Conservation (phyloP, 1,140 invertebrate genomes). For the Argopecten irradians region DNA sequence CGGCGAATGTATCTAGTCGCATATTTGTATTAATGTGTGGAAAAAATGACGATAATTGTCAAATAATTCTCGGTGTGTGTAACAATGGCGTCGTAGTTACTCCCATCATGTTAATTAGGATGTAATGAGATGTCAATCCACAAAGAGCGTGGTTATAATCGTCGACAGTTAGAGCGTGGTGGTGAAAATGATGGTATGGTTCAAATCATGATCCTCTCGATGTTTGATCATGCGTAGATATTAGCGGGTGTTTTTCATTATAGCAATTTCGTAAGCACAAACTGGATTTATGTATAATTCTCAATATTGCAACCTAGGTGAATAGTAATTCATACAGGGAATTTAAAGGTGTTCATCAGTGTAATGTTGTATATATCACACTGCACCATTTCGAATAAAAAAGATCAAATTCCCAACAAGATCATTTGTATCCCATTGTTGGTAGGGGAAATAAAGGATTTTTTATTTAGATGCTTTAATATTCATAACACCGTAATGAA, state of each 20-base stretch:
- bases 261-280: too few relatives aligned
- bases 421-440: too few relatives aligned
- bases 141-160: neutral
- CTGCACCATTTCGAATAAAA: too few relatives aligned
- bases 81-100: neutral
- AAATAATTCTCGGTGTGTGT: neutral
- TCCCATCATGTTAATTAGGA: neutral
- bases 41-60: conserved; percentile 23
- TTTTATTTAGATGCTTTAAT: too few relatives aligned
- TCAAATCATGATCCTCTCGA: neutral
- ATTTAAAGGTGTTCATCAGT: too few relatives aligned
- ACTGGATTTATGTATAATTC: too few relatives aligned
- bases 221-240: neutral
- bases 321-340: too few relatives aligned
- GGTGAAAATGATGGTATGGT: conserved; percentile 21
- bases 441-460: too few relatives aligned
- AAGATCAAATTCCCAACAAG: too few relatives aligned
- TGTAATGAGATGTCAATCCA: neutral
- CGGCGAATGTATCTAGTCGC: neutral
- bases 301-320: too few relatives aligned
- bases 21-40: neutral
- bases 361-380: too few relatives aligned
- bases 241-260: neutral
- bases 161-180: neutral
- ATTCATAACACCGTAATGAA: too few relatives aligned